phyloP scores from a whole-genome alignment of 1,140 invertebrate species.

The Drosophila novamexicana region DNA sequence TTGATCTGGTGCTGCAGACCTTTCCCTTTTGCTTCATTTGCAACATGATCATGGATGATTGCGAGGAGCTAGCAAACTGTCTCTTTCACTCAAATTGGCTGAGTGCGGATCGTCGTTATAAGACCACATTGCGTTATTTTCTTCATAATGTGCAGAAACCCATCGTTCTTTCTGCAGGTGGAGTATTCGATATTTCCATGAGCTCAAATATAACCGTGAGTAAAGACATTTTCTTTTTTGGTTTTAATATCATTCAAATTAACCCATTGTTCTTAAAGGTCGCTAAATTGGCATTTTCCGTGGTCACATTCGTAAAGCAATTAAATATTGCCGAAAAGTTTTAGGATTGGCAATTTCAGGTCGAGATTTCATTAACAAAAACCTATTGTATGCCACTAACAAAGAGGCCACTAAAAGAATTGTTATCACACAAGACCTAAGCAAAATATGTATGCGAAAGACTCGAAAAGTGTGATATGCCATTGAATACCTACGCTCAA shows the following conservation, averaged over 20 bases:
- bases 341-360: neutral
- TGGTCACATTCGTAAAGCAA: slow-evolving; percentile 54
- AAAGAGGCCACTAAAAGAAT: too few relatives aligned
- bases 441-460: too few relatives aligned
- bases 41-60: slow-evolving; percentile 46
- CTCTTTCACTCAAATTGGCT: slow-evolving; percentile 66
- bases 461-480: too few relatives aligned
- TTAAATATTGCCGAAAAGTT: slow-evolving; percentile 63
- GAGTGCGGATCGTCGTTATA: slow-evolving; percentile 39
- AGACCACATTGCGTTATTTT: slow-evolving; percentile 40
- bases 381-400: neutral
- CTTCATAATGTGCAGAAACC: slow-evolving; percentile 62
- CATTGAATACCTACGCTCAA: too few relatives aligned
- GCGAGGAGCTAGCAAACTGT: slow-evolving; percentile 42
- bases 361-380: neutral
- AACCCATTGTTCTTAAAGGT: slow-evolving; percentile 27
- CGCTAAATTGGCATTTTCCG: slow-evolving; percentile 58
- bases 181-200: slow-evolving; percentile 54
- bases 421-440: too few relatives aligned
- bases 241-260: neutral
- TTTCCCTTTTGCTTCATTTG: slow-evolving; percentile 68
- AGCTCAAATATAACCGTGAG: slow-evolving; percentile 57
- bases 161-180: slow-evolving; percentile 50
- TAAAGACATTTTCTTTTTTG: neutral
- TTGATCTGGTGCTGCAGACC: slow-evolving; percentile 39